Percentiles rank a stretch among this genome's conserved stretches.
These are phyloP conservation scores for Halictus quadricinctus DNA, from an alignment of 2,888 invertebrate species.

Conservation along the genomic window DNA sequence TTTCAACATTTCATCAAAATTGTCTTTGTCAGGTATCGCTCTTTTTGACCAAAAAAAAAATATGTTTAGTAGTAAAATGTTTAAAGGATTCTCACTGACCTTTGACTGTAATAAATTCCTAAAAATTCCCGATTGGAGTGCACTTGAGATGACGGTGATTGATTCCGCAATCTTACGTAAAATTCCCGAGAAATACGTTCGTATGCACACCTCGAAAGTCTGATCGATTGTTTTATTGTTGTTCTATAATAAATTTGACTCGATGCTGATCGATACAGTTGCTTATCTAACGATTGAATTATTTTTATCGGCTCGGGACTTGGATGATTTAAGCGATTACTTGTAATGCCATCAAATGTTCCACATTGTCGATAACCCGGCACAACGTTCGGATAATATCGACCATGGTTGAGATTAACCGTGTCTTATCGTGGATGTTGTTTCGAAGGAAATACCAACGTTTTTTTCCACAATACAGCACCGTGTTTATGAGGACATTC, in stretches of 20 bases:
- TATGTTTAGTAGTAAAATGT: neutral
- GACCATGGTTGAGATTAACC: constrained; percentile 67
- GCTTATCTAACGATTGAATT: constrained; percentile 37
- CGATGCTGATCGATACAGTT: constrained; percentile 23
- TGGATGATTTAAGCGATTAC: constrained; percentile 39
- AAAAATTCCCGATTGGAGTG: neutral
- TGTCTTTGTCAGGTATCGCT: too few relatives aligned
- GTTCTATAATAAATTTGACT: constrained; percentile 29
- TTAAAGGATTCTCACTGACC: neutral
- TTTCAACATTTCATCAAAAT: neutral
- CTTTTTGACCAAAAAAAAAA: neutral
- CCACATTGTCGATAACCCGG: constrained; percentile 49
- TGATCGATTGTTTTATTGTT: neutral
- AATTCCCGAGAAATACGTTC: neutral
- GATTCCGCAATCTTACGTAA: neutral
- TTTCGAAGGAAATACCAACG: constrained; percentile 65
- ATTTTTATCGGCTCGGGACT: constrained; percentile 32
- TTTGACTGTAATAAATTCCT: neutral
- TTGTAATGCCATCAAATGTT: constrained; percentile 49
- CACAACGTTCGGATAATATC: constrained; percentile 57
- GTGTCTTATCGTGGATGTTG: constrained; percentile 65
- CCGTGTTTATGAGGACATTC: constrained; percentile 27
- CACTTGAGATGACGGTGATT: neutral
- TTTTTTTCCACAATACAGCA: constrained; percentile 36
- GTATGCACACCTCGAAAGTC: neutral